Evolutionary conservation across 2,113 vertebrate genomes (phyloP).

Genomic region (Gallinago paraguaiae): DNA sequence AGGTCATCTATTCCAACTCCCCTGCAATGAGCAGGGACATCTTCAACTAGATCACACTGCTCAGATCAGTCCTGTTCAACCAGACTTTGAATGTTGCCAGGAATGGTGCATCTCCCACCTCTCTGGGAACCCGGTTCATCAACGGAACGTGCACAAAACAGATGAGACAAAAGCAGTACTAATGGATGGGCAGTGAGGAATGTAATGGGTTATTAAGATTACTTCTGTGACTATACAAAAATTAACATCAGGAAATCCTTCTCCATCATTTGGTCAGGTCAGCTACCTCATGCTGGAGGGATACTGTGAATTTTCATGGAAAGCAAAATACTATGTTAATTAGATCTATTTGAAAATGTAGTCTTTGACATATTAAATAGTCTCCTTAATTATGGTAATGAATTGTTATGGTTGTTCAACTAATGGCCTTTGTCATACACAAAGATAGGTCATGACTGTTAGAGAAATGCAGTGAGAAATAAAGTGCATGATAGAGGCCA

Average conservation of each 20-base stretch:
- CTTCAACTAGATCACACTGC: not conserved
- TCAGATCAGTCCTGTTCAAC: not conserved
- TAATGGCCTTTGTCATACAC: conserved; percentile 42
- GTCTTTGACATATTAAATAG: conserved; percentile 17
- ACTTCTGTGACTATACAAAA: not conserved
- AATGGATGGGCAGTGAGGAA: not conserved
- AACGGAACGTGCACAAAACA: not conserved
- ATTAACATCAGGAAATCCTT: not conserved
- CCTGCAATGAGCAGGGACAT: not conserved
- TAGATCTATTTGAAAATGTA: conserved; percentile 20
- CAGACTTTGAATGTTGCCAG: not conserved
- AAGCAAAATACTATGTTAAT: conserved; percentile 9
- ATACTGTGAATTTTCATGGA: not conserved
- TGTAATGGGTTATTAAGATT: not conserved
- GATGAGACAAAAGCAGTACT: not conserved
- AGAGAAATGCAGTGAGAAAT: not conserved
- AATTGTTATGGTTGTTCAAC: not conserved
- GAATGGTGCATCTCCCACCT: not conserved
- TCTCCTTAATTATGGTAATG: conserved; percentile 44
- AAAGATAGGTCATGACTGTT: not conserved
- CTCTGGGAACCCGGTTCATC: not conserved
- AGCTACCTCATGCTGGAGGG: not conserved
- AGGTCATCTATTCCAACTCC: not conserved
- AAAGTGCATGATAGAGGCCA: not conserved
- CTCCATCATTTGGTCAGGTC: not conserved